Evolutionary conservation across 2,113 vertebrate species (phyloP), one percentile per base, ranked within the genome.

Genomic region (Larimichthys crocea): DNA sequence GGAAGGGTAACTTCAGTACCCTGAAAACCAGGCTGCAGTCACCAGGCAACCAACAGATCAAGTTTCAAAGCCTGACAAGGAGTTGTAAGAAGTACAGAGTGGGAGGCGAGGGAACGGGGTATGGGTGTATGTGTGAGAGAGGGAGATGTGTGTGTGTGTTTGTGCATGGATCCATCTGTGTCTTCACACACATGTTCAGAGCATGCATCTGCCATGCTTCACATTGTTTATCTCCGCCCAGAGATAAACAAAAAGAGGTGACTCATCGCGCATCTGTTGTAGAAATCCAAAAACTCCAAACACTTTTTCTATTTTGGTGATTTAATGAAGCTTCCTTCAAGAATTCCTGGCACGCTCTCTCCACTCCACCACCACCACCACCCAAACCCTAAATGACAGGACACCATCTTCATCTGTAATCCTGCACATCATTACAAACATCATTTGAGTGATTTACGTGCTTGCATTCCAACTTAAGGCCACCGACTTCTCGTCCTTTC

Each of bases 1-100:
- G 72, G 70, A 35, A 66, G 76, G 74, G 79, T 74, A 67, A 83
- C 85, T 86, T 80, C 76, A 87, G 77, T 77, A 87, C 89, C 86
- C 87, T 92, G 86, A 91, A 91, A 86, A 91, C 66, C 90, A 89
- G 89, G 67, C 90, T 82, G 81, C 76, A 86, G 92, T 95, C 92
- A 93, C 94, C 89, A 93, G 92, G 94, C 93, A 94, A 95, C 94
- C 86, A 69, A 62, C 79, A 86, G 90, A 94, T 94, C 94, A 93
- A 84, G 88, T 95, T 95, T 94, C 94, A 94, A 94, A 95, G 92
- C 77, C 84, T 91, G 90, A 92, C 88, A 90, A 89, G 89, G 80
- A 94, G 89, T 90, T 94, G 87, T 90, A 87, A 88, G 87, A 90
- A 91, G 87, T 82, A 82, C 78, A 90, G 83, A 82, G 90, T 53